phyloP scores from a whole-genome alignment of 2,113 vertebrate genomes.

The Drymodes brunneopygia region DNA sequence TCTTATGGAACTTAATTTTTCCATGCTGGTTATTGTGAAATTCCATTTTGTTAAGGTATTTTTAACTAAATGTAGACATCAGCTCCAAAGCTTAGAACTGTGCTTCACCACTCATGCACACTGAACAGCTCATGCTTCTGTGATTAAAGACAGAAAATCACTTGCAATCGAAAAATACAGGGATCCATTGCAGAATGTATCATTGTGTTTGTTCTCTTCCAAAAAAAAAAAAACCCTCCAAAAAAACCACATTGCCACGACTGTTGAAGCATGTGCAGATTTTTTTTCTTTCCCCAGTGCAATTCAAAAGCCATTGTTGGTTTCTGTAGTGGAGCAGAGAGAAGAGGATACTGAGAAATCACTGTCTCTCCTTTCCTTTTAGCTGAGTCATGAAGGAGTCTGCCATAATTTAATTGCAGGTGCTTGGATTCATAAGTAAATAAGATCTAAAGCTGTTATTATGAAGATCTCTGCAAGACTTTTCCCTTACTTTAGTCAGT shows the following conservation, averaged over 20 bases:
- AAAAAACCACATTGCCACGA: background rate
- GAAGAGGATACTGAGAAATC: constrained; percentile 8
- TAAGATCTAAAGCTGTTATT: background rate
- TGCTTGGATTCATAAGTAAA: constrained; percentile 29
- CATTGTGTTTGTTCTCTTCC: background rate
- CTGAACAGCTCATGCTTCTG: background rate
- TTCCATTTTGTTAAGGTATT: background rate
- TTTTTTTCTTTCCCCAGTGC: background rate
- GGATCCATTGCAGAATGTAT: background rate
- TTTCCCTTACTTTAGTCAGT: background rate
- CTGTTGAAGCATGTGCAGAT: background rate
- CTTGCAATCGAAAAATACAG: background rate
- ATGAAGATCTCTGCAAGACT: background rate
- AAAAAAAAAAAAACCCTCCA: background rate
- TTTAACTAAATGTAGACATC: background rate
- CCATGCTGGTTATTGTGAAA: background rate
- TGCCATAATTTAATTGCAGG: constrained; percentile 46
- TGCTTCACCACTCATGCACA: background rate
- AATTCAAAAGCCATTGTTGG: background rate
- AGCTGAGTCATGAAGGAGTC: constrained; percentile 52
- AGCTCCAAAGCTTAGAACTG: background rate
- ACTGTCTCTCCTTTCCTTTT: constrained; percentile 12
- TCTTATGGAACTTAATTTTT: background rate
- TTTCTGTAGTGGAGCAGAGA: background rate
- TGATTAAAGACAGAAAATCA: background rate